Conservation (phyloP, 2,113 vertebrate species). For the Raja brachyura region DNA sequence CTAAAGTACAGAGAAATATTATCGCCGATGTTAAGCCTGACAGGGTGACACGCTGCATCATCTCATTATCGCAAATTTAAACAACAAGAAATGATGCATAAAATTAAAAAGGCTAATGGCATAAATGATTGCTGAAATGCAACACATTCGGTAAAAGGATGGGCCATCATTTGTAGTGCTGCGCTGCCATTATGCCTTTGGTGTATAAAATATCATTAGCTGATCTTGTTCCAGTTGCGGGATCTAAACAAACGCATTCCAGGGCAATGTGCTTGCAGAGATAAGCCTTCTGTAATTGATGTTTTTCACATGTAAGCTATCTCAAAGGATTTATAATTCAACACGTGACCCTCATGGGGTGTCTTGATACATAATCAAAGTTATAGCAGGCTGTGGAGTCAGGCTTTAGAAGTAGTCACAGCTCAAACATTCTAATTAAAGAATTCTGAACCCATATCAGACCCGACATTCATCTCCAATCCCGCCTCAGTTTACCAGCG, state of each 20-base stretch:
- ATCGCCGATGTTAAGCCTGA: neutral
- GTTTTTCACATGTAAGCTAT: neutral
- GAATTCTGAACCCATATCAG: neutral
- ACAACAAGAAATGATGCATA: conserved; percentile 9
- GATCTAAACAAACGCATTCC: neutral
- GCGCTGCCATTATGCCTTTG: neutral
- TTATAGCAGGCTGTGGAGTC: neutral
- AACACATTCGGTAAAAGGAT: neutral
- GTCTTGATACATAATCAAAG: neutral
- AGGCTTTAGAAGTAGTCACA: neutral
- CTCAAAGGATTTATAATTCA: neutral
- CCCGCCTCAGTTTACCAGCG: too few relatives aligned
- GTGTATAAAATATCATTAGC: neutral
- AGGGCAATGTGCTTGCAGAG: neutral
- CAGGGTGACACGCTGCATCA: neutral
- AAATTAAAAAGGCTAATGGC: neutral
- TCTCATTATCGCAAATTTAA: neutral
- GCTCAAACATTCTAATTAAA: neutral
- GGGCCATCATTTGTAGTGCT: neutral
- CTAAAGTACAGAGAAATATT: neutral
- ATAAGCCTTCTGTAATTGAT: neutral
- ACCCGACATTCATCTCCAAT: neutral
- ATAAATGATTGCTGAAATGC: neutral
- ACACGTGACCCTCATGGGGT: neutral
- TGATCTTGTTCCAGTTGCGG: neutral